Percentiles rank a stretch among this genome's conserved stretches.
Conservation (phyloP, 2,113 vertebrate species). For the Misgurnus mizolepis region DNA sequence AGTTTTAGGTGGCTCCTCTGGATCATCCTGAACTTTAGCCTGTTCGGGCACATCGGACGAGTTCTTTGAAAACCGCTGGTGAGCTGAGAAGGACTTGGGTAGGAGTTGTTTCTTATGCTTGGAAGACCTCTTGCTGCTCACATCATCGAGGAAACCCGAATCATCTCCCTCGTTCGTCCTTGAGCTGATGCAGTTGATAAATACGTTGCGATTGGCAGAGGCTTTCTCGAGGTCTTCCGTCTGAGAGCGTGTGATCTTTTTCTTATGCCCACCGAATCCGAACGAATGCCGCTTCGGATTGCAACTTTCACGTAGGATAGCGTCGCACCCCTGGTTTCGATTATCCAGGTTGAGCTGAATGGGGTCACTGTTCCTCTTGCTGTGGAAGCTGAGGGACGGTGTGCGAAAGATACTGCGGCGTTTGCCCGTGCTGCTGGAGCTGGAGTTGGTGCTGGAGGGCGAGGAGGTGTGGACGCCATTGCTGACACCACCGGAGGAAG, state of each 20-base stretch:
- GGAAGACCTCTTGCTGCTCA: conserved; percentile 72
- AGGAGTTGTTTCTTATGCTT: conserved; percentile 88
- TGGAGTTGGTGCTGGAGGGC: conserved; percentile 96
- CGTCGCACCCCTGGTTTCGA: conserved; percentile 72
- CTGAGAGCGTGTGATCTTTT: conserved; percentile 92
- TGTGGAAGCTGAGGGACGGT: conserved; percentile 89
- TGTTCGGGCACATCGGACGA: conserved; percentile 68
- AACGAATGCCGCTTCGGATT: conserved; percentile 86
- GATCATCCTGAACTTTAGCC: conserved; percentile 73
- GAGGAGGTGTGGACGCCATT: conserved; percentile 90
- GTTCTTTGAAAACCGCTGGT: conserved; percentile 86
- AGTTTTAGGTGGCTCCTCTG: conserved; percentile 65
- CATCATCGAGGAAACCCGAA: conserved; percentile 90
- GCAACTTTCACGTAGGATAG: conserved; percentile 70
- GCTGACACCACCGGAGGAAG: conserved; percentile 84
- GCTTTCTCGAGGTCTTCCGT: conserved; percentile 91
- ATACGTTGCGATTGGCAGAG: conserved; percentile 86
- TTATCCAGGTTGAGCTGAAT: conserved; percentile 79
- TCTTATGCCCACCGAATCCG: conserved; percentile 84
- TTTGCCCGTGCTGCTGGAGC: conserved; percentile 94
- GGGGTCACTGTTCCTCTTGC: conserved; percentile 79
- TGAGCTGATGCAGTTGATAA: conserved; percentile 95
- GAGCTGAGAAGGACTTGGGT: conserved; percentile 91
- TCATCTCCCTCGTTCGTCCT: conserved; percentile 90
- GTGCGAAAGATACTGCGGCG: conserved; percentile 91